Evolutionary conservation across 2,797 vertebrate genomes (phyloP).

Genomic region (Lagocephalus sceleratus): DNA sequence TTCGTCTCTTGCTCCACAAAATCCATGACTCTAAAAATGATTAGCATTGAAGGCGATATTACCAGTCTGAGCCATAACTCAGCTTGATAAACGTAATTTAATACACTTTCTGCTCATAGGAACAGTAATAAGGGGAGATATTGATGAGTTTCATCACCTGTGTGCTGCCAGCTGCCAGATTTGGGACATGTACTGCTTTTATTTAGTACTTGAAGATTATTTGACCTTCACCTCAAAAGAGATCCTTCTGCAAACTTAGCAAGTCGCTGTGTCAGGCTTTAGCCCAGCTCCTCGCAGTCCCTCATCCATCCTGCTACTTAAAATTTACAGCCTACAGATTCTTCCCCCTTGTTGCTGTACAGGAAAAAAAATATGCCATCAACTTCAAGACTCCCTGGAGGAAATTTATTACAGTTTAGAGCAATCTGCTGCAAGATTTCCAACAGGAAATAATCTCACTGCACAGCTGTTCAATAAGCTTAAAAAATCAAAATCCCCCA

Average conservation of each 20-base stretch:
- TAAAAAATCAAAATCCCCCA: not conserved
- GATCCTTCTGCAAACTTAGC: not conserved
- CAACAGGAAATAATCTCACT: conserved; percentile 31
- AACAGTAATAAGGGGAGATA: not conserved
- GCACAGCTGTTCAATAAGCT: conserved; percentile 30
- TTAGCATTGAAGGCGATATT: too few relatives aligned
- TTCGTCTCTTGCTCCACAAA: not conserved
- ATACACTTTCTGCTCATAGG: not conserved
- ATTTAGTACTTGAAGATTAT: not conserved
- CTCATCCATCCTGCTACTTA: conserved; percentile 26
- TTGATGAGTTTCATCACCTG: conserved; percentile 11
- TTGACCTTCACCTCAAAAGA: conserved; percentile 30
- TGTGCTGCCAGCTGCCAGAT: conserved; percentile 19
- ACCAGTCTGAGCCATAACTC: conserved; percentile 19
- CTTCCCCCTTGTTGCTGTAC: conserved; percentile 9
- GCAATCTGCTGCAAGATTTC: conserved; percentile 18
- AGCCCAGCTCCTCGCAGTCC: not conserved
- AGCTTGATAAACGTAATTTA: not conserved
- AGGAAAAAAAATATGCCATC: conserved; percentile 8
- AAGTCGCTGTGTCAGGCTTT: conserved; percentile 22
- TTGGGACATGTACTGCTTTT: not conserved
- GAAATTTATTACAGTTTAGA: conserved; percentile 40
- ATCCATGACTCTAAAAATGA: not conserved
- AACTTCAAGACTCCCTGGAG: conserved; percentile 15
- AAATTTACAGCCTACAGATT: conserved; percentile 34